Percentiles rank a stretch among this genome's conserved stretches.
Evolutionary conservation across 2,797 vertebrate genomes (phyloP).

Genomic region (Sebastes flavidus): DNA sequence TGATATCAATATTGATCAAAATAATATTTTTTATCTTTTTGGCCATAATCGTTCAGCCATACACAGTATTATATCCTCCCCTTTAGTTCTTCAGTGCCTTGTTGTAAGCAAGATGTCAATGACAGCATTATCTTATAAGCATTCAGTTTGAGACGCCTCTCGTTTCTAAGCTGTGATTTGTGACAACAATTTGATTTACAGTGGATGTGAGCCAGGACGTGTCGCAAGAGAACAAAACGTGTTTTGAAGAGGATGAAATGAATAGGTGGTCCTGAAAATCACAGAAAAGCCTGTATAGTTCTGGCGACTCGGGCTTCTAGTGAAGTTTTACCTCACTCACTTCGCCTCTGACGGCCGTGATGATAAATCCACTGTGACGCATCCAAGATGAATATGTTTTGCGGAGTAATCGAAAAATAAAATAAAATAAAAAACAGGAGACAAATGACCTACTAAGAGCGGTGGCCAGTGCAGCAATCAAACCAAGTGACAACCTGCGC

Average conservation of each 20-base stretch:
- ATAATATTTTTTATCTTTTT: no score
- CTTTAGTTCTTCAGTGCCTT: background rate
- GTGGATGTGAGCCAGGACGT: background rate
- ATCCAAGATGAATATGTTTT: slow-evolving; percentile 62
- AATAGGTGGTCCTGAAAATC: slow-evolving; percentile 5
- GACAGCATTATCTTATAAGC: background rate
- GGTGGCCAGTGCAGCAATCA: slow-evolving; percentile 56
- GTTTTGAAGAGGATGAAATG: slow-evolving; percentile 11
- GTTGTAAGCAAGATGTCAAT: background rate
- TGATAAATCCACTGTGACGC: slow-evolving; percentile 55
- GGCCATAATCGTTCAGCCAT: no score
- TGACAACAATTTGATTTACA: background rate
- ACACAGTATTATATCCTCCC: background rate
- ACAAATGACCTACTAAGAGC: slow-evolving; percentile 66
- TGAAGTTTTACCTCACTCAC: slow-evolving; percentile 50
- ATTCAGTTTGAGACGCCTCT: background rate
- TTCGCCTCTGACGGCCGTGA: slow-evolving; percentile 31
- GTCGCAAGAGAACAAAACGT: background rate
- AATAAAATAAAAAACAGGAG: slow-evolving; percentile 64
- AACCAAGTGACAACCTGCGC: slow-evolving; percentile 56
- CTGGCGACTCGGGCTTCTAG: background rate
- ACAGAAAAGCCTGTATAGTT: background rate
- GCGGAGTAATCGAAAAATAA: slow-evolving; percentile 58
- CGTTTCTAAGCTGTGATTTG: background rate
- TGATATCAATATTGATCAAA: no score